Base-by-base conservation (phyloP, 2,797 vertebrate genomes). In the Novumbra hubbsi region DNA sequence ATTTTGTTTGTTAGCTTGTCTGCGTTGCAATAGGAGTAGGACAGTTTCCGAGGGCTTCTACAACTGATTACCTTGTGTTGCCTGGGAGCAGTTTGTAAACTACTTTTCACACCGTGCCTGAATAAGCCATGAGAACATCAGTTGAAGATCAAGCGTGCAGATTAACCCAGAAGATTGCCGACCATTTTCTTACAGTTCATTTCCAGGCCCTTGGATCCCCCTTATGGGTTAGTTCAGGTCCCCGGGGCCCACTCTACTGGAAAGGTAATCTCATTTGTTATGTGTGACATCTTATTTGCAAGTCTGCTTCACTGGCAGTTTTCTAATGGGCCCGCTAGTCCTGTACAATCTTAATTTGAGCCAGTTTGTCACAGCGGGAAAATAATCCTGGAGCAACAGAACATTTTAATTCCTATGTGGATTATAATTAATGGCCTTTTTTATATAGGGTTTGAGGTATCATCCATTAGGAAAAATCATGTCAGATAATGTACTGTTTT, bases 221-320 rank as follows among this genome's bases (percentile, higher is more conserved):
- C 83, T 78, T 88, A 55, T n/a, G 52, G 52, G 52, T 55, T 7
- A 8, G 86, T 82, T 80, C 62, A 87, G 87, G 91, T 94, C 34
- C 93, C 85, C 89, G 84, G 90, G 92, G 91, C 90, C 90, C 76
- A 86, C 85, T 87, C 79, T n/a, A 87, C 85, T 87, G 85, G 83
- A 87, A 91, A 94, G 91, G 90, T 94, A 95, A 95, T 94, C 93
- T 94, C 92, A 93, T 94, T 94, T 94, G 93, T 94, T 92, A 89
- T 85, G 91, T 92, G 93, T 93, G 92, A 94, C 91, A 93, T 91
- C 92, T 93, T 93, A 92, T 92, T 93, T 92, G 87, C 91, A 87
- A 91, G 83, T 91, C 84, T 90, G 90, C 86, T 85, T 88, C n/a
- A 88, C 86, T 88, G 88, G 89, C 88, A 92, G 85, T 88, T 90